Base-by-base conservation (phyloP, 23 tunicate genomes). In the Halocynthia aurantium region DNA sequence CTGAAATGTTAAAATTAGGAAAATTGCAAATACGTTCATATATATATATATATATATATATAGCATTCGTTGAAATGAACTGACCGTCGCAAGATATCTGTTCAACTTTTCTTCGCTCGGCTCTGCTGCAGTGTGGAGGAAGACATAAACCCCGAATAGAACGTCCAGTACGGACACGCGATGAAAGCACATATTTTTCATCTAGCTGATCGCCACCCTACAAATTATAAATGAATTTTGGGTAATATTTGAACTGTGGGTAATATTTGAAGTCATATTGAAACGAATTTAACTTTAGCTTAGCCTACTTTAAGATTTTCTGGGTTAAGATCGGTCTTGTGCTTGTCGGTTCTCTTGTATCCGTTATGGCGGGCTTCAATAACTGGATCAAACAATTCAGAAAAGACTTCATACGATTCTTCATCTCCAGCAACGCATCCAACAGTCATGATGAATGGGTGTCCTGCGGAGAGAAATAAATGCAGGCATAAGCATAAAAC, bases 351-450 rank as follows among this genome's bases (percentile, higher is more conserved):
- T 51, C 78, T 78, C 76, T 82, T 83, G 87, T 93, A 94, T 6
- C 94, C 94, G 58, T 84, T 84, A 70, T 94, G 98, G 6, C 98
- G 91, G 52, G 85, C 96, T 60, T 89, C 85, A 44, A 95, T 95
- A 62, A 95, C 95, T 66, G 88, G 94, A 53, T 94, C 95, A 65
- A 94, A 94, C 61, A 94, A 81, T 60, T 94, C 98, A 53, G 95
- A 89, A 60, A 94, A 94, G 0, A 76, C 80, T 8, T 82, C 85
- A 65, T 93, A 93, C 0, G 95, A 75, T 65, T 93, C 98, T 69
- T 94, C 98, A 69, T 94, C 98, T 7, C 98, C 98, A 8, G 98
- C 98, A 9, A 94, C 98, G 62, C 98, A 94, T 17, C 98, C 98
- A 40, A 94, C 98, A 7, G 98, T 94, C 98, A 94, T 94, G 77